Conservation (phyloP, 2,888 invertebrate genomes). For the Drosophila subsilvestris region DNA sequence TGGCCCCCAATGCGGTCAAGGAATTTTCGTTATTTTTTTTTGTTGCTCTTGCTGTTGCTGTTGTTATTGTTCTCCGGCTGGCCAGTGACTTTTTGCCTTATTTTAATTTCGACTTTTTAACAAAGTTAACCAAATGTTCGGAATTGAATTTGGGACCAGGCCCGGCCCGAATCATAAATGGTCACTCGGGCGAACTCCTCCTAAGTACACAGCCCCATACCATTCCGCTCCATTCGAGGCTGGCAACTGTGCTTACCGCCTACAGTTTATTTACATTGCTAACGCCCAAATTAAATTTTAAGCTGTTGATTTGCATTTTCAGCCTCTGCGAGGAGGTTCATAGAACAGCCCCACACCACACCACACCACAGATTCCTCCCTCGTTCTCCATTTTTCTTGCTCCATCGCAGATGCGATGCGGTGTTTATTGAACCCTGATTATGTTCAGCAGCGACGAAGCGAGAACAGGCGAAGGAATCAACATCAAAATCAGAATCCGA, state of each 20-base stretch:
- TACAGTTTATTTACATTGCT: constrained; percentile 68
- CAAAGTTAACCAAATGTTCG: constrained; percentile 72
- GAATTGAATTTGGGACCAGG: constrained; percentile 73
- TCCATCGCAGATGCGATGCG: constrained; percentile 9
- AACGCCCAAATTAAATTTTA: constrained; percentile 77
- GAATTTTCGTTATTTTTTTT: constrained; percentile 24
- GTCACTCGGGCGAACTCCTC: constrained; percentile 53
- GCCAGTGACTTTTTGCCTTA: constrained; percentile 48
- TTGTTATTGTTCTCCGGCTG: not conserved
- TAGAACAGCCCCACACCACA: not conserved
- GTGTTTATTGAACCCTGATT: constrained; percentile 78
- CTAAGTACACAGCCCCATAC: constrained; percentile 66
- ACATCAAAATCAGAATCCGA: constrained; percentile 43
- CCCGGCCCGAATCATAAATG: constrained; percentile 69
- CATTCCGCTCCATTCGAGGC: not conserved
- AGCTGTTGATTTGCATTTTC: constrained; percentile 79
- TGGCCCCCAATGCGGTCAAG: constrained; percentile 64
- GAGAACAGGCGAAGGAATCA: constrained; percentile 37
- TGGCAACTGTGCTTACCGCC: constrained; percentile 2
- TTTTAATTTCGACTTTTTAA: constrained; percentile 79
- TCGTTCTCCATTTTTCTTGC: no score
- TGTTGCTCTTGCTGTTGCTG: no score
- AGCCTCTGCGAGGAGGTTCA: constrained; percentile 20
- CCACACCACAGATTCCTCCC: not conserved
- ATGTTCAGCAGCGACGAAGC: constrained; percentile 44